phyloP scores from a whole-genome alignment of 2,797 vertebrate genomes.

The Gymnocypris eckloni region DNA sequence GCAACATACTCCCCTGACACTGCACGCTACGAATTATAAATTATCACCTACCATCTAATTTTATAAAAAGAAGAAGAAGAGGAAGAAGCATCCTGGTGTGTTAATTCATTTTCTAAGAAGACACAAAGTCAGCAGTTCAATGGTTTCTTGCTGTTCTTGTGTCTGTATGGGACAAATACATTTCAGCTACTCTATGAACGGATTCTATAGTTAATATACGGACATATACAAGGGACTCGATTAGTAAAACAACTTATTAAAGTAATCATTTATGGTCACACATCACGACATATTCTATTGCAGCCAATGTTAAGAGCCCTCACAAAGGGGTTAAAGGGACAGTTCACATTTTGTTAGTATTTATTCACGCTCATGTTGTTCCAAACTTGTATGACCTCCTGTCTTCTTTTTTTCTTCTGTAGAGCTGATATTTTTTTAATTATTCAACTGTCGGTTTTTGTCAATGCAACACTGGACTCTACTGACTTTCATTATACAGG shows the following conservation, averaged over 20 bases:
- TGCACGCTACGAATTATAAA: conserved; percentile 57
- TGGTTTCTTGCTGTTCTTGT: conserved; percentile 26
- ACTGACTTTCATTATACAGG: background rate
- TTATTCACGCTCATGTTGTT: background rate
- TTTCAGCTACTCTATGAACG: conserved; percentile 32
- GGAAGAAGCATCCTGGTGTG: conserved; percentile 38
- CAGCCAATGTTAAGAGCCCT: conserved; percentile 54
- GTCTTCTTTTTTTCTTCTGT: background rate
- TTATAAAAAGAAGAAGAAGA: conserved; percentile 20
- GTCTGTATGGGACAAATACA: conserved; percentile 38
- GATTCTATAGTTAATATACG: background rate
- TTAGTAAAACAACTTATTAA: conserved; percentile 21
- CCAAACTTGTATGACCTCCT: background rate
- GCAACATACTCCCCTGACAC: conserved; percentile 57
- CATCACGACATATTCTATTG: conserved; percentile 51
- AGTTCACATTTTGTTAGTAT: conserved; percentile 6
- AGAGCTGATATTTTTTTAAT: background rate
- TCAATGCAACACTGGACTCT: background rate
- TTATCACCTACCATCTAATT: conserved; percentile 53
- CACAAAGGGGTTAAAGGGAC: conserved; percentile 16
- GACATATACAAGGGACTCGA: conserved; percentile 2
- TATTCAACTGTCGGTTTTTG: background rate
- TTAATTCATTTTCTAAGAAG: conserved; percentile 45
- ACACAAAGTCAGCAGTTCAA: conserved; percentile 41
- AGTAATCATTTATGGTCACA: conserved; percentile 20